Conservation (phyloP, 2,113 vertebrate genomes). For the Corvus moneduloides region DNA sequence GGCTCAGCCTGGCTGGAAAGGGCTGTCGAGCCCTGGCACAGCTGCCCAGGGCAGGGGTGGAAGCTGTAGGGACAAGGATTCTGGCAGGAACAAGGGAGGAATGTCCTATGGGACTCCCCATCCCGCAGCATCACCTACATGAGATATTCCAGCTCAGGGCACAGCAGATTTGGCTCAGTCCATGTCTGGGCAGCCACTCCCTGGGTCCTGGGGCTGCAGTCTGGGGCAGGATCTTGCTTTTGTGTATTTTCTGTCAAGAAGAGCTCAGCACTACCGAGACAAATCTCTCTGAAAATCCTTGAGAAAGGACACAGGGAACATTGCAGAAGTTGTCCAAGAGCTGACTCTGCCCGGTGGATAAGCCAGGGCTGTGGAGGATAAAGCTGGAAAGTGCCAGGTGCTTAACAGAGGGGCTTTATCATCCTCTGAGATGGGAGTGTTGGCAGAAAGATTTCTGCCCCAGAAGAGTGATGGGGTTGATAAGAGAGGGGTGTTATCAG, state of each 20-base stretch:
- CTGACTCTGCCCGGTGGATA: background rate
- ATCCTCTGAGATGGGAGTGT: background rate
- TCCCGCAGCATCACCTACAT: rapidly evolving
- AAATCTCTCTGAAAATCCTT: conserved; percentile 15
- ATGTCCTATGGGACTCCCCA: rapidly evolving
- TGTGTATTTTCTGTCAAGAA: background rate
- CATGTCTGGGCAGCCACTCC: background rate
- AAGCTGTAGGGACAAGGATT: background rate
- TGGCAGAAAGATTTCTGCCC: background rate
- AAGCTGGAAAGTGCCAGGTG: background rate
- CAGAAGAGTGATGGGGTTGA: background rate
- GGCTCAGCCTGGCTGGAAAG: background rate
- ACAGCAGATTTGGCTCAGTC: background rate
- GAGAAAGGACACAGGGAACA: background rate
- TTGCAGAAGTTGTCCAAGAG: background rate
- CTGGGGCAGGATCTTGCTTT: background rate
- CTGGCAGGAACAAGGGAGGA: background rate
- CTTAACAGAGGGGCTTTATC: background rate
- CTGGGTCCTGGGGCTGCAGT: rapidly evolving
- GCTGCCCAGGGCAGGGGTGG: background rate
- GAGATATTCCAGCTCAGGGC: rapidly evolving
- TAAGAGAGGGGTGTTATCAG: background rate
- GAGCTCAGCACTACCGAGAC: background rate
- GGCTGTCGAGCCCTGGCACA: background rate
- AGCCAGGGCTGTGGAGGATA: background rate